Evolutionary conservation across 2,888 invertebrate genomes (phyloP).

Genomic region (Plebejus anna): DNA sequence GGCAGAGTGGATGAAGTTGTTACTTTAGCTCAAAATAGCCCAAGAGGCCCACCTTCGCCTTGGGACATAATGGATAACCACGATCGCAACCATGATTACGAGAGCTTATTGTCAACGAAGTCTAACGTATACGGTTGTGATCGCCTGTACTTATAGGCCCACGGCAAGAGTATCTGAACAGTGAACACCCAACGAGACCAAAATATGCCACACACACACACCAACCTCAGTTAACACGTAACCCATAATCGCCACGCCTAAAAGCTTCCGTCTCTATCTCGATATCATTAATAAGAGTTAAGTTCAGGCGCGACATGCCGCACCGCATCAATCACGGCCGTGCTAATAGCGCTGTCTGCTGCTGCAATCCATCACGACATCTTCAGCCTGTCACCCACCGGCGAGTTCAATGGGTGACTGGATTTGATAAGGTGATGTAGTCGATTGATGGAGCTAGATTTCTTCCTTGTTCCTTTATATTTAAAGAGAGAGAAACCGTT

Average conservation of each 20-base stretch:
- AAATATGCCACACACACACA: neutral
- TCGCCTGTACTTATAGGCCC: neutral
- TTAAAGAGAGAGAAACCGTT: too few species aligned
- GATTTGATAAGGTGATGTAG: neutral
- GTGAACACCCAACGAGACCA: neutral
- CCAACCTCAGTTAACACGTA: neutral
- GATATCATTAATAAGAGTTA: constrained; percentile 15
- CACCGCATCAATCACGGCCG: constrained; percentile 26
- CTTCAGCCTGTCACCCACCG: constrained; percentile 7
- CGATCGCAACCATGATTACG: too few species aligned
- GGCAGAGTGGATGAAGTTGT: neutral
- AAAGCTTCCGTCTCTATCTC: constrained; percentile 23
- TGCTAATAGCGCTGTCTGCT: constrained; percentile 25
- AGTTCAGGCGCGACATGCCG: constrained; percentile 20
- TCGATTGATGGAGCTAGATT: neutral
- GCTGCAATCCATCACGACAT: constrained; percentile 22
- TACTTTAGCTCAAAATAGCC: too few species aligned
- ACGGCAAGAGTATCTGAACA: too few species aligned
- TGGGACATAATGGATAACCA: too few species aligned
- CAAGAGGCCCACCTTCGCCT: too few species aligned
- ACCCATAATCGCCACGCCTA: neutral
- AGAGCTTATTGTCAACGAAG: too few species aligned
- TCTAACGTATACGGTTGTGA: neutral
- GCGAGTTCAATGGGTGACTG: neutral
- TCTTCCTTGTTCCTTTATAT: too few species aligned